Percentiles rank a stretch among this genome's conserved stretches.
These are phyloP conservation scores for Triplophysa bombifrons DNA, from an alignment of 2,797 vertebrate genomes.

Conservation along the genomic window DNA sequence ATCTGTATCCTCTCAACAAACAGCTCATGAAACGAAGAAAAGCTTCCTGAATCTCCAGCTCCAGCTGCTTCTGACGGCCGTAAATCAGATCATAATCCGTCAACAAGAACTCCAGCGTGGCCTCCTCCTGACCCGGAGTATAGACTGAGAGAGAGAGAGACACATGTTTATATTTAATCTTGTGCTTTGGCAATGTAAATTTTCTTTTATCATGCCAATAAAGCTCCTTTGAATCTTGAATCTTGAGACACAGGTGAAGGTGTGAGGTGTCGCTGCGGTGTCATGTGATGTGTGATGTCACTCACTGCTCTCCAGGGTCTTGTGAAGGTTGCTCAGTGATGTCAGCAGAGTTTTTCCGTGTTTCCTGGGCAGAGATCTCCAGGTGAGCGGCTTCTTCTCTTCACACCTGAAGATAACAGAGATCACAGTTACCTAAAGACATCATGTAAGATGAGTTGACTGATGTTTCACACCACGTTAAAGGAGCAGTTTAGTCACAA, in stretches of 20 bases:
- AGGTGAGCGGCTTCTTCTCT: conserved; percentile 87
- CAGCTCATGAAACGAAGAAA: conserved; percentile 94
- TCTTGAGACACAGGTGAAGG: not conserved
- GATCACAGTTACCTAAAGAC: not conserved
- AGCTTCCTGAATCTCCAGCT: conserved; percentile 89
- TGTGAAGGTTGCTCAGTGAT: conserved; percentile 80
- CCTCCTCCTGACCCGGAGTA: conserved; percentile 86
- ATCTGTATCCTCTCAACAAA: conserved; percentile 85
- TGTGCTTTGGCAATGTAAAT: no score
- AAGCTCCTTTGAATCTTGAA: no score
- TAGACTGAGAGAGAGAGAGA: conserved; percentile 74
- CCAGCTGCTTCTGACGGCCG: conserved; percentile 87
- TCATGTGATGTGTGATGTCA: not conserved
- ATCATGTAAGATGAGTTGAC: no score
- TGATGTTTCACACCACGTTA: no score
- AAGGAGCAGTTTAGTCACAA: no score
- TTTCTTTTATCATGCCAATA: no score
- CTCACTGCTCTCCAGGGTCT: conserved; percentile 93
- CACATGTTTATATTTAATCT: no score
- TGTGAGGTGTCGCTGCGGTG: not conserved
- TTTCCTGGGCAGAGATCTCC: conserved; percentile 84
- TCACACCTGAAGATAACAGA: conserved; percentile 77
- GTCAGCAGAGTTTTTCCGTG: conserved; percentile 85
- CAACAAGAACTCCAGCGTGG: conserved; percentile 87
- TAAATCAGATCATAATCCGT: conserved; percentile 90